Evolutionary conservation across 2,113 vertebrate species (phyloP), one percentile per base, ranked within the genome.

Genomic region (Hipposideros armiger): DNA sequence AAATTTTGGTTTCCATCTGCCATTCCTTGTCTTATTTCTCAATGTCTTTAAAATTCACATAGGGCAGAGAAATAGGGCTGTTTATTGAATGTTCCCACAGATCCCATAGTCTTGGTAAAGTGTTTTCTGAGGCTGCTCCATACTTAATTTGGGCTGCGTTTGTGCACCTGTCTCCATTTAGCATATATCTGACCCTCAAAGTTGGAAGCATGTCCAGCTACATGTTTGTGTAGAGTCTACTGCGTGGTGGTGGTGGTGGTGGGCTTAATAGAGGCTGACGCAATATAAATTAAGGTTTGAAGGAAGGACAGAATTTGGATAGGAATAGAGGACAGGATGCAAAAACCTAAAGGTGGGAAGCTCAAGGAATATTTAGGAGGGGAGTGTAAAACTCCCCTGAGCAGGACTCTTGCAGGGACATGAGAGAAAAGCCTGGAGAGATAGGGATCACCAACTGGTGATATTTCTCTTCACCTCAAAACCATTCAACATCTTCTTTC

Each of bases 291-390:
- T 73, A 56, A 66, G 40, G 32, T 32, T 66, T 73, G 45, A 94
- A 64, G 40, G 78, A 92, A 89, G 50, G 30, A 50, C 30, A 80
- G 81, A 91, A 20, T 80, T 80, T 91, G 45, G 56, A n/a, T 70
- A 19, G n/a, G 62, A 70, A 36, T 22, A 62, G 72, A 72, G 16
- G 54, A 36, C 13, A 47, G 64, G 58, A 60, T 45, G 13, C 50
- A 91, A 81, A 83, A 87, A 47, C 28, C 45, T 62, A 40, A 22
- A 87, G 52, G 11, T 74, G 40, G 52, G 54, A 92, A 64, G 30
- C 45, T 72, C 24, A 56, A 76, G 52, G 36, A 80, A 24, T 11
- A 20, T 69, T 69, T 13, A 70, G 42, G n/a, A 91, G 42, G 74
- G 24, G n/a, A 50, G 4, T 40, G 5, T 77, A 42, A 77, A 69